phyloP scores from a whole-genome alignment of 2,113 vertebrate species.

The Stigmatopora argus region DNA sequence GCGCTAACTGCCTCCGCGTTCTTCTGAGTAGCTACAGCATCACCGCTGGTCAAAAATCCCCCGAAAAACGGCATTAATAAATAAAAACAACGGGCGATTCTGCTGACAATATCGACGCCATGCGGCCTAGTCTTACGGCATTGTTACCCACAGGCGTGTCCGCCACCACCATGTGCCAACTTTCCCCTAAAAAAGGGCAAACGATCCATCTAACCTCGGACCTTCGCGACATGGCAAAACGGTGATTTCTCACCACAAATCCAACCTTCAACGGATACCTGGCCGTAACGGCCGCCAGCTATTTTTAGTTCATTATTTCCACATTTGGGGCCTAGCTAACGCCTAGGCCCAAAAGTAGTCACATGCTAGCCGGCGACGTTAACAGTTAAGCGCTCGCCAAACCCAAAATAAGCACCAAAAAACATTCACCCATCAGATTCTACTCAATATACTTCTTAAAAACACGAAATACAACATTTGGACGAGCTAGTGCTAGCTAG shows the following conservation, averaged over 20 bases:
- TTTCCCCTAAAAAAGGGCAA: background rate
- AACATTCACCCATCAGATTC: background rate
- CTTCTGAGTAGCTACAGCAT: background rate
- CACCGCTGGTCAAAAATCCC: background rate
- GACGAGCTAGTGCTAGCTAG: background rate
- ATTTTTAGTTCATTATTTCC: no score
- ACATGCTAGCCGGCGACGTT: constrained; percentile 1
- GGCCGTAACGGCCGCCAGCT: no score
- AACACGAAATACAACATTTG: background rate
- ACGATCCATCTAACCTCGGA: background rate
- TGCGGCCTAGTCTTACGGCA: constrained; percentile 6
- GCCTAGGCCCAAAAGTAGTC: background rate
- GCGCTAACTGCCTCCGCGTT: background rate
- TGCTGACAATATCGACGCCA: no score
- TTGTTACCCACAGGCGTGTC: constrained; percentile 3
- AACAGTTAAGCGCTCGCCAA: background rate
- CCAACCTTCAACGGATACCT: background rate
- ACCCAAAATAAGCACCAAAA: background rate
- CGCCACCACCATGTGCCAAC: background rate
- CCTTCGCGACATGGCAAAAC: background rate
- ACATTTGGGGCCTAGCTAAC: background rate
- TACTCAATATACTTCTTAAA: no score
- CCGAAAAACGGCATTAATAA: background rate
- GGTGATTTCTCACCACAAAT: background rate
- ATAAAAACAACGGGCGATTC: background rate